A percentile compares a stretch with the other conserved stretches of the same genome.
Conservation (phyloP, 2,113 vertebrate genomes). For the Fregetta grallaria region DNA sequence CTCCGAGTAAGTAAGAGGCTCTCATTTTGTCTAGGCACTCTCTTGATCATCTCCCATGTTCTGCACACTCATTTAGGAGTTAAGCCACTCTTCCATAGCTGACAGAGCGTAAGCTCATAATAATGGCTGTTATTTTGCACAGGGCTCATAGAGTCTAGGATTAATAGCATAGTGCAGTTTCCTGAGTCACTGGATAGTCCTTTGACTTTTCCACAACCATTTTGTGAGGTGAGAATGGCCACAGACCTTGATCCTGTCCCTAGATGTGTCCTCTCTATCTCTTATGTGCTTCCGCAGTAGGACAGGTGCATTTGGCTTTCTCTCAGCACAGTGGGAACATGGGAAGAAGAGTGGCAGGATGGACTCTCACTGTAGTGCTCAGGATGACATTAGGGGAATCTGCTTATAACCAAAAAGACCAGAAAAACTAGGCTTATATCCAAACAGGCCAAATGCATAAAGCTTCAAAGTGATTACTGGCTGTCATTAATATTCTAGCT, state of each 20-base stretch:
- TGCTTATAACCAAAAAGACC: neutral
- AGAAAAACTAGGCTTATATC: neutral
- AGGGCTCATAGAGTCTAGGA: neutral
- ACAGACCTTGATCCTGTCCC: neutral
- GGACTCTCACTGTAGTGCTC: neutral
- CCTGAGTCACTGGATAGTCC: neutral
- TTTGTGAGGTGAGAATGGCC: neutral
- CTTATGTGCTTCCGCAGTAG: fast-evolving
- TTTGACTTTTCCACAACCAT: neutral
- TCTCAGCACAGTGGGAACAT: neutral
- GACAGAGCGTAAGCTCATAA: neutral
- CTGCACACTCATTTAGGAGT: neutral
- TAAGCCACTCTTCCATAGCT: neutral
- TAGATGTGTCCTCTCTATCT: neutral
- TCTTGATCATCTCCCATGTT: neutral
- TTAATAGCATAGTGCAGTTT: neutral
- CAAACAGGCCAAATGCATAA: neutral
- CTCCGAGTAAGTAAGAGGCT: neutral
- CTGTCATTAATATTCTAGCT: neutral
- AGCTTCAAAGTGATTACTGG: neutral
- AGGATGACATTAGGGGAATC: neutral
- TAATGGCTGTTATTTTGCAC: neutral
- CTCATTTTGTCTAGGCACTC: neutral
- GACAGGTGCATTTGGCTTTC: neutral
- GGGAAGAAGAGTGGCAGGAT: neutral